Evolutionary conservation across 2,797 vertebrate genomes (phyloP).

Genomic region (Bradypodion pumilum): DNA sequence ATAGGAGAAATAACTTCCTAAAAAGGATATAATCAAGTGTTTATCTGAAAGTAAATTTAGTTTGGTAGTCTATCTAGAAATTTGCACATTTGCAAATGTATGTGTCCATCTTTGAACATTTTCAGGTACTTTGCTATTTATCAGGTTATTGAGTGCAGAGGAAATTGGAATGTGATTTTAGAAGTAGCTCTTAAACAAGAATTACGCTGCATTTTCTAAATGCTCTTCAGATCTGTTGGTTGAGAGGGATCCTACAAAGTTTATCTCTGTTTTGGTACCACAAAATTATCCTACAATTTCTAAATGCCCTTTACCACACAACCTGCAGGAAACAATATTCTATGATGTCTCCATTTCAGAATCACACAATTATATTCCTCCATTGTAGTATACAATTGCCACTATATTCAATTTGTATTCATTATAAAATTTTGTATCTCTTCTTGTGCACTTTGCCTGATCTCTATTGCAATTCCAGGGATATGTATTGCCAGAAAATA

Average conservation of each 20-base stretch:
- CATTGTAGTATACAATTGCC: not conserved
- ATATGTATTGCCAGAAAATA: constrained; percentile 22
- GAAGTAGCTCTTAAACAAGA: not conserved
- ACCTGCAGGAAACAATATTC: constrained; percentile 1
- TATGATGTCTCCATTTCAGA: constrained; percentile 10
- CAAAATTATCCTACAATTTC: constrained; percentile 7
- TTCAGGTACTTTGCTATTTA: not conserved
- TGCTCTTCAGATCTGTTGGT: not conserved
- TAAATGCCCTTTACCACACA: not conserved
- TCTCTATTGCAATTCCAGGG: not conserved
- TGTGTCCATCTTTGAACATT: not conserved
- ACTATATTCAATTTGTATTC: constrained; percentile 12
- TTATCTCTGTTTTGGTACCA: constrained; percentile 20
- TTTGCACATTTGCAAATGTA: not conserved
- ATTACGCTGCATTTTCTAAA: not conserved
- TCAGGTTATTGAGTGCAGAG: not conserved
- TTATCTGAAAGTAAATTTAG: not conserved
- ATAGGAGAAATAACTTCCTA: too few relatives aligned
- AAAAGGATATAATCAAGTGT: not conserved
- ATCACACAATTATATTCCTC: constrained; percentile 1
- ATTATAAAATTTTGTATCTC: constrained; percentile 17
- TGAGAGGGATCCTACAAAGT: not conserved
- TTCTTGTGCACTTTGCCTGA: not conserved
- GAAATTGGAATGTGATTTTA: not conserved
- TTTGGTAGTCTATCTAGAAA: too few relatives aligned